Evolutionary conservation across 2,888 invertebrate species (phyloP), one percentile per base, ranked within the genome.

Genomic region (Punctoribates punctum): DNA sequence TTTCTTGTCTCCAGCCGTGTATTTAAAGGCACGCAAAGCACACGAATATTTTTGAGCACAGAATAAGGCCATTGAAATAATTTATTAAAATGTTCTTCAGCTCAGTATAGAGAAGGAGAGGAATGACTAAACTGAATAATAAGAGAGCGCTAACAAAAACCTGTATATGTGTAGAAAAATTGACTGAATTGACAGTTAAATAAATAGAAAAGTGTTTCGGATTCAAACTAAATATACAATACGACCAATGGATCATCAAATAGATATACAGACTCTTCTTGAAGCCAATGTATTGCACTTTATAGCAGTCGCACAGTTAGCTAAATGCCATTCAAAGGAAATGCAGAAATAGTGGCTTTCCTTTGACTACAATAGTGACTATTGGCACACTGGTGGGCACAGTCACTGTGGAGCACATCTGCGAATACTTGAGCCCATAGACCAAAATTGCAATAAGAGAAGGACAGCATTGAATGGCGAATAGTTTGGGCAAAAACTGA

Each of bases 331-430:
- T 25, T 60, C 20, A 60, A 60, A 60, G 60, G 60, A 60, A 60
- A 60, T 60, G 60, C 27, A 60, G 60, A 60, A 27, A 60, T 60
- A 29, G 60, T 60, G 60, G 60, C 60, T 60, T 60, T 60, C 60
- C 60, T 60, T 25, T 60, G 11, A 60, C 17, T 60, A 60, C 27
- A 60, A 60, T 27, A 51, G 51, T 60, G 9, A 51, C 20, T 51
- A 51, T 48, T 15, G 48, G 13, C 15, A 17, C 13, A 48, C 20
- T 20, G 51, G 51, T 20, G 51, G 20, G 51, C 51, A 51, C 51
- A 51, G 51, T 20, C 51, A 51, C n/a, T 20, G n/a, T 20, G 60
- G 25, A 11, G 27, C 60, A 60, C 60, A 60, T 60, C 60, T 60
- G 60, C 60, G 20, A 60, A 60, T 60, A 60, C 60, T 60, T 27